phyloP scores from a whole-genome alignment of 2,797 vertebrate genomes.

The Crypturellus tataupa region DNA sequence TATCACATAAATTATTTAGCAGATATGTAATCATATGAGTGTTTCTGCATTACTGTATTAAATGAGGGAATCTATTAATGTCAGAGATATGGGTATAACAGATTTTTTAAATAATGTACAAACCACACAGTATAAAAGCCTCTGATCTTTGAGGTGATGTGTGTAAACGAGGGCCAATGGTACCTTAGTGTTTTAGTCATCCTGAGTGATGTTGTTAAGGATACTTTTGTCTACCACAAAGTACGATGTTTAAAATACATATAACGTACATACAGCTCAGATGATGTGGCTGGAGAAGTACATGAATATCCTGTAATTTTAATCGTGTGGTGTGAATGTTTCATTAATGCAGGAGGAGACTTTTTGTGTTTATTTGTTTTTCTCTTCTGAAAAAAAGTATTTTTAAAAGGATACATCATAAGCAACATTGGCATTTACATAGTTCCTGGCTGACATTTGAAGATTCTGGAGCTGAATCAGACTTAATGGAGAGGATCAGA shows the following conservation, averaged over 20 bases:
- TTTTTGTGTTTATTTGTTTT: background rate
- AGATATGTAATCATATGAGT: background rate
- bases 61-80: background rate
- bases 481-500: background rate
- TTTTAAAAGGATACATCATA: background rate
- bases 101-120: background rate
- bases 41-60: background rate
- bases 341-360: background rate
- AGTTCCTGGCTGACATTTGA: background rate
- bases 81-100: background rate
- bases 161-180: background rate
- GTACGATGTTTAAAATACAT: background rate
- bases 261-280: background rate
- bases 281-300: background rate
- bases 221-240: background rate
- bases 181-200: background rate
- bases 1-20: background rate
- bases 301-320: background rate
- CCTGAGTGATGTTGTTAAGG: background rate
- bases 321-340: background rate
- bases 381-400: background rate
- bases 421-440: background rate
- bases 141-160: background rate
- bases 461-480: background rate
- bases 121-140: background rate